Conservation (phyloP, 2,797 vertebrate species). For the Psittacula derbiana region DNA sequence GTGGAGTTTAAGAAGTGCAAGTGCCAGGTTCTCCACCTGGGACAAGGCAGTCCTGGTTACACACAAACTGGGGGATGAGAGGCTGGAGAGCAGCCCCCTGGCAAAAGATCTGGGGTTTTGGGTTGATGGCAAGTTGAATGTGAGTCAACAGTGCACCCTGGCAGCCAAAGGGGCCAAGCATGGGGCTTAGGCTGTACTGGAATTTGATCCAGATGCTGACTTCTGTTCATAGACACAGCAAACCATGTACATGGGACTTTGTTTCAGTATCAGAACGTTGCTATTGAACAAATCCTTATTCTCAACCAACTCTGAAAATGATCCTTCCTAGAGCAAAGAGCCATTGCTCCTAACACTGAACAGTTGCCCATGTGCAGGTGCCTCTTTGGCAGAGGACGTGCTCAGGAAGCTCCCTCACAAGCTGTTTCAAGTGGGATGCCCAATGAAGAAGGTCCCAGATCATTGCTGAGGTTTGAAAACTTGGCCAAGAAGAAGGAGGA, state of each 20-base stretch:
- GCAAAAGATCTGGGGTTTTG: not conserved
- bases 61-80: not conserved
- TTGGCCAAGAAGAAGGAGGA: not conserved
- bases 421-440: not conserved
- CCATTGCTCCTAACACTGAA: not conserved
- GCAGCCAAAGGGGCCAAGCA: not conserved
- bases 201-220: not conserved
- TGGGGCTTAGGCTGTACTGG: not conserved
- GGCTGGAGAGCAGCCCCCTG: not conserved
- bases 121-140: not conserved
- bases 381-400: not conserved
- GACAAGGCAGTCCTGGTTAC: not conserved
- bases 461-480: not conserved
- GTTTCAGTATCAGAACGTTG: not conserved
- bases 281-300: not conserved
- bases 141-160: not conserved
- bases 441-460: not conserved
- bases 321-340: not conserved
- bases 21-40: not conserved
- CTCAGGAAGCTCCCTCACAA: not conserved
- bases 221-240: not conserved
- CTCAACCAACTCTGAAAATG: not conserved
- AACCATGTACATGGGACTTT: accelerated
- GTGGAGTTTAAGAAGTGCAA: not conserved
- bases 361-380: accelerated